Conservation (phyloP, 2,888 invertebrate genomes). For the Lacanobia oleracea region DNA sequence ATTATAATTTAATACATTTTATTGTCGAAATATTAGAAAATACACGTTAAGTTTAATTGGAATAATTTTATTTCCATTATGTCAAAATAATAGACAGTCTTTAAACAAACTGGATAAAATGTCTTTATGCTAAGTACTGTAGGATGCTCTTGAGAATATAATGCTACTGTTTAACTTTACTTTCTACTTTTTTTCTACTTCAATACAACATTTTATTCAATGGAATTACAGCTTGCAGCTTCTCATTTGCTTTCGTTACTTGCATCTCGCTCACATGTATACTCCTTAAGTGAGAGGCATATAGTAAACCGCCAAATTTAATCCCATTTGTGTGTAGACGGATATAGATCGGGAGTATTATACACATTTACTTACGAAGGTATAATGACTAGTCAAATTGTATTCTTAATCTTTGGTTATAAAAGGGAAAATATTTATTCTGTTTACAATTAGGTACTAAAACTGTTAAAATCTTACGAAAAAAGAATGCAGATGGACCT, state of each 20-base stretch:
- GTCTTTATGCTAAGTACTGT: slow-evolving; percentile 52
- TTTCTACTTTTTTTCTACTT: slow-evolving; percentile 41
- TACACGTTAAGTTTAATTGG: slow-evolving; percentile 45
- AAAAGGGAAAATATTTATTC: neutral
- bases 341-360: slow-evolving; percentile 34
- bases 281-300: neutral
- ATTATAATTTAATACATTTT: slow-evolving; percentile 55
- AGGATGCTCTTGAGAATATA: slow-evolving; percentile 27
- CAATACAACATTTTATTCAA: slow-evolving; percentile 14
- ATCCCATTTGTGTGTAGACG: slow-evolving; percentile 22
- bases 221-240: slow-evolving; percentile 4
- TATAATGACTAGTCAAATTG: slow-evolving; percentile 60
- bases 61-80: slow-evolving; percentile 44
- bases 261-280: neutral
- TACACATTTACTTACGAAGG: slow-evolving; percentile 47
- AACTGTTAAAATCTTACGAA: neutral
- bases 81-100: slow-evolving; percentile 59
- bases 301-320: slow-evolving; percentile 5
- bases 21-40: slow-evolving; percentile 63
- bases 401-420: slow-evolving; percentile 60
- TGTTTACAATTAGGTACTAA: neutral
- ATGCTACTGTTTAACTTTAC: slow-evolving; percentile 36
- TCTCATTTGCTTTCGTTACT: neutral
- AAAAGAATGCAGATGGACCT: neutral
- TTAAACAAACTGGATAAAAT: slow-evolving; percentile 43